Percentiles rank a stretch among this genome's conserved stretches.
These are phyloP conservation scores for Choreutis nemorana DNA, from an alignment of 2,888 invertebrate genomes.

Conservation along the genomic window DNA sequence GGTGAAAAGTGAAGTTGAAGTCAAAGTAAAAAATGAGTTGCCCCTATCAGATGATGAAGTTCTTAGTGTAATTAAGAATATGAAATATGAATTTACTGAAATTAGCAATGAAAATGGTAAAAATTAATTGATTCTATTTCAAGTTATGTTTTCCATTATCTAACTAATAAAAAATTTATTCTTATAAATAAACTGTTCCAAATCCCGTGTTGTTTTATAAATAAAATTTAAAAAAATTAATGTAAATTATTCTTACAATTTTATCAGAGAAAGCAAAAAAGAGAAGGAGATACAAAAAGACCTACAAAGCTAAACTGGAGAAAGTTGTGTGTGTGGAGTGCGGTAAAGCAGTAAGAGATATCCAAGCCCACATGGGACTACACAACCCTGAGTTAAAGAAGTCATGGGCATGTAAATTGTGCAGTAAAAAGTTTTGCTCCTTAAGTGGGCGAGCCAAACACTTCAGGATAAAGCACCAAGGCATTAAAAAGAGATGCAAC, in stretches of 20 bases:
- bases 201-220: neutral
- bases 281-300: slow-evolving; percentile 1
- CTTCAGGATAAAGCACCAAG: slow-evolving; percentile 36
- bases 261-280: no score
- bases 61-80: slow-evolving; percentile 29
- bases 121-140: slow-evolving; percentile 3
- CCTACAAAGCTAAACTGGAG: no score
- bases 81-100: slow-evolving; percentile 23
- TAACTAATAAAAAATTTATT: no score
- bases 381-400: slow-evolving; percentile 25
- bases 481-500: slow-evolving; percentile 33
- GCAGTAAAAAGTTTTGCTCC: slow-evolving; percentile 32
- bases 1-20: slow-evolving; percentile 15
- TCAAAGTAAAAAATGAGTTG: slow-evolving; percentile 8
- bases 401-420: slow-evolving; percentile 29
- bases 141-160: neutral
- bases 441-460: slow-evolving; percentile 30
- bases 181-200: neutral
- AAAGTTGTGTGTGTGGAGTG: slow-evolving; percentile 50
- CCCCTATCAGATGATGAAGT: slow-evolving; percentile 37
- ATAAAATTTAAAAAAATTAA: slow-evolving; percentile 16
- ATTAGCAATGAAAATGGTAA: slow-evolving; percentile 26
- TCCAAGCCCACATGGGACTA: slow-evolving; percentile 26
- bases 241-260: no score
- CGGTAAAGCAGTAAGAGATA: slow-evolving; percentile 33